Evolutionary conservation across 2,888 invertebrate genomes (phyloP).

Genomic region (Ormyrus nitidulus): DNA sequence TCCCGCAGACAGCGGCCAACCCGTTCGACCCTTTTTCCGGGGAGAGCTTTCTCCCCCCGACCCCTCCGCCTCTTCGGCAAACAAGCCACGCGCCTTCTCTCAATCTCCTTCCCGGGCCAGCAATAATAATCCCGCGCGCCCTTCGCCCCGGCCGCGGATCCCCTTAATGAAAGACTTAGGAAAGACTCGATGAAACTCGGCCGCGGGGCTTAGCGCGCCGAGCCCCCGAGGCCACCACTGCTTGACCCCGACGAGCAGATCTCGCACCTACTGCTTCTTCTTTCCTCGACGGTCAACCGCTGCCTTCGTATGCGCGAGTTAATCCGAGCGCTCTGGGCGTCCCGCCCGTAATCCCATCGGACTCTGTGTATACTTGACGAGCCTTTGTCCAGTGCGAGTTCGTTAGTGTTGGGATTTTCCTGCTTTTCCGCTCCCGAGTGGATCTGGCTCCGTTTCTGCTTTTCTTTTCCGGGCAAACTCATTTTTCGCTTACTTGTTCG

Average conservation of each 20-base stretch:
- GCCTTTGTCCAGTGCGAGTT: constrained; percentile 58
- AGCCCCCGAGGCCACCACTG: not conserved
- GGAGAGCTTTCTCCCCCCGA: constrained; percentile 55
- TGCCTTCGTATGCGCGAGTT: constrained; percentile 11
- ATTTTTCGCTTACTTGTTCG: too few relatives aligned
- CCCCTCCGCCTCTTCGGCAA: constrained; percentile 70
- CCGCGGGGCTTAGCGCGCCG: constrained; percentile 57
- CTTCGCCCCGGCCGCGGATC: constrained; percentile 53
- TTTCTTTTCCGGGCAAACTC: too few relatives aligned
- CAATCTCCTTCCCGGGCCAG: constrained; percentile 62
- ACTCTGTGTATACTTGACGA: constrained; percentile 64
- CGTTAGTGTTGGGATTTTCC: constrained; percentile 30
- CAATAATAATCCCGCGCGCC: constrained; percentile 72
- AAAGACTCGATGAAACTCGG: constrained; percentile 74
- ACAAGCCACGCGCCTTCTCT: constrained; percentile 66
- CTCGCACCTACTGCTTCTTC: constrained; percentile 52
- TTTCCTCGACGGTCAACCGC: constrained; percentile 51
- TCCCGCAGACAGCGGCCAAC: not conserved
- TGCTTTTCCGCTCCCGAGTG: constrained; percentile 12
- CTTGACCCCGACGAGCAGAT: not conserved
- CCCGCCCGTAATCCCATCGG: constrained; percentile 68
- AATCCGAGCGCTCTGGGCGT: constrained; percentile 2
- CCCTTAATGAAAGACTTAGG: constrained; percentile 75
- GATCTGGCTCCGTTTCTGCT: too few relatives aligned
- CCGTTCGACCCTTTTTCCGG: constrained; percentile 65